Evolutionary conservation across 2,888 invertebrate species (phyloP), one percentile per base, ranked within the genome.

Genomic region (Pyrocoelia pectoralis): DNA sequence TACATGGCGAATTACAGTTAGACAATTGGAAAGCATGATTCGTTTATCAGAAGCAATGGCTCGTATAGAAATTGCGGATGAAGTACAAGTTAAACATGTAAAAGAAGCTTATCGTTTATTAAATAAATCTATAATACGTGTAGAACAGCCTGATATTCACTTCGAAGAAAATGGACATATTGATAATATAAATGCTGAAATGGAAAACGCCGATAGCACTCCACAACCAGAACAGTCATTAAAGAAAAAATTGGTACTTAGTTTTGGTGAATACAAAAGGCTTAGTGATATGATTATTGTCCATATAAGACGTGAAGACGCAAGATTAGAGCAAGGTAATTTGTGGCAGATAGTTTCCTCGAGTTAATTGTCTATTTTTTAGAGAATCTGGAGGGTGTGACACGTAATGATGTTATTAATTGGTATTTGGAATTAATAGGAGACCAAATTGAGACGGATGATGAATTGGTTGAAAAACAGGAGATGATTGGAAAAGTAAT

Each of bases 71-170:
- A 98, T 98, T 81, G 90, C 90, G 70, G 95, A 96, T 55, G 91
- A 93, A 78, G 97, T 98, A 10, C 88, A 89, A 2, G 85, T 89
- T 0, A 89, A 88, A 38, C 98, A 99, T 78, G 98, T 98, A 0
- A 89, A 90, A 75, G 98, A 98, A 83, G 95, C 96, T 0, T 93
- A 89, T 79, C 62, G 77, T 13, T 85, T 99, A 65, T 83, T 99
- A 24, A 98, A 97, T 81, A 97, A 97, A 77, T 97, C 97, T 0
- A 97, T 98, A 68, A 95, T 98, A 70, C 88, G 98, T 38, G 97
- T 99, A 13, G 98, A 98, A 75, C 97, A 98, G 76, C 98, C 98
- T 0, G 98, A 99, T 78, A 95, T 99, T 54, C 92, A 95, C 77
- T 83, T 98, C 66, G 94, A 94, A 55, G 93, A 94, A 41, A 84